Evolutionary conservation across 2,797 vertebrate genomes (phyloP).

Genomic region (Adrianichthys oophorus): DNA sequence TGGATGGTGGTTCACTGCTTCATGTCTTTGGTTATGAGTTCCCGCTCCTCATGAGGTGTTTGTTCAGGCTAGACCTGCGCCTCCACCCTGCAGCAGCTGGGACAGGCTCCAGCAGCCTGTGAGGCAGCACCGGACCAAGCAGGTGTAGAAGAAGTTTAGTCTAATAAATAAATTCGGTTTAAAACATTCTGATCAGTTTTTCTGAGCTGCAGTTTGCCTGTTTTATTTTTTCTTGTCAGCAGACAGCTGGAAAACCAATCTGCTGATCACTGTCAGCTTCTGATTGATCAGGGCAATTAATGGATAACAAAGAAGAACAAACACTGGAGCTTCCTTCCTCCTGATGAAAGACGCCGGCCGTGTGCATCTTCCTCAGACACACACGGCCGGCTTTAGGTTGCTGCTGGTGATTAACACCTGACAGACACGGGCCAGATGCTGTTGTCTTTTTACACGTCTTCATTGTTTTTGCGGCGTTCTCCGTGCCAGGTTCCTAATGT

Average conservation of each 20-base stretch:
- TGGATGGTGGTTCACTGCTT: conserved; percentile 58
- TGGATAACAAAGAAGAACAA: too few relatives aligned
- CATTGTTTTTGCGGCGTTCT: conserved; percentile 52
- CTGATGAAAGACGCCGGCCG: too few relatives aligned
- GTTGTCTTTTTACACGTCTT: conserved; percentile 61
- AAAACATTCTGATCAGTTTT: conserved; percentile 15
- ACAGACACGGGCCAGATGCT: conserved; percentile 59
- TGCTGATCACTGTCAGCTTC: conserved; percentile 6
- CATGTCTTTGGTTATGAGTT: conserved; percentile 61
- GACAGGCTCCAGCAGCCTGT: too few relatives aligned
- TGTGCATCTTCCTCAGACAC: conserved; percentile 3
- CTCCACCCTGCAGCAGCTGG: too few relatives aligned
- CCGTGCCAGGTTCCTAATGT: conserved; percentile 46
- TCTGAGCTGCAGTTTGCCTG: neutral
- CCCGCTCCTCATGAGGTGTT: conserved; percentile 44
- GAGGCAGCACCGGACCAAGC: too few relatives aligned
- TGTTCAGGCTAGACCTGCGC: too few relatives aligned
- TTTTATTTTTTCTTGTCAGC: neutral
- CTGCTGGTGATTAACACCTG: conserved; percentile 70
- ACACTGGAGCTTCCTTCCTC: too few relatives aligned
- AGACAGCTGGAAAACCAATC: conserved; percentile 15
- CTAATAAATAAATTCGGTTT: conserved; percentile 30
- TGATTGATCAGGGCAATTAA: neutral
- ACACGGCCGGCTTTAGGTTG: conserved; percentile 44
- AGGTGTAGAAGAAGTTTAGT: conserved; percentile 11